These are phyloP conservation scores for Julus scandinavius DNA, from an alignment of 2,888 invertebrate genomes.

Conservation along the genomic window DNA sequence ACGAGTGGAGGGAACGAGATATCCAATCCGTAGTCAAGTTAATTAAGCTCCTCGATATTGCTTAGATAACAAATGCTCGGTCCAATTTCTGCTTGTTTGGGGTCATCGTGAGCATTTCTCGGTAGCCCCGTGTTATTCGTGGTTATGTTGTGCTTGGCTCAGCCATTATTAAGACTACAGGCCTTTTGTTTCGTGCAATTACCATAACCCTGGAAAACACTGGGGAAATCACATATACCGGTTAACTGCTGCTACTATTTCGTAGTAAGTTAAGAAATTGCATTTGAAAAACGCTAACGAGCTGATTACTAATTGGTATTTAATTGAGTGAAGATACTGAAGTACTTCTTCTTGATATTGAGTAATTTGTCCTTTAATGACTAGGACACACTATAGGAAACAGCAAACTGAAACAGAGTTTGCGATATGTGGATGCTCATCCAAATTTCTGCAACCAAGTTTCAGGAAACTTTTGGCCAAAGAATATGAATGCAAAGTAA, in stretches of 20 bases:
- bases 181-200: constrained; percentile 21
- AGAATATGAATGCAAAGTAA: too few species aligned
- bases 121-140: neutral
- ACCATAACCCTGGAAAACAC: neutral
- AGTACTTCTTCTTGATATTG: neutral
- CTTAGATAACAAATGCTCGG: constrained; percentile 16
- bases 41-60: constrained; percentile 36
- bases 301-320: neutral
- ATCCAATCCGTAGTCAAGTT: constrained; percentile 43
- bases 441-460: too few species aligned
- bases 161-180: constrained; percentile 1
- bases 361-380: neutral
- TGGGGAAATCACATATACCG: neutral
- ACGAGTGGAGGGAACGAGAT: neutral
- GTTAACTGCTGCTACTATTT: neutral
- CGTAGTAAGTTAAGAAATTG: neutral
- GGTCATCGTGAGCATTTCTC: constrained; percentile 11
- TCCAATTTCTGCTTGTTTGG: constrained; percentile 20
- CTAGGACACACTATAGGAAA: too few species aligned
- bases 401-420: too few species aligned
- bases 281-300: neutral
- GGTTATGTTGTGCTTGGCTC: neutral
- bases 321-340: too few species aligned
- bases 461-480: too few species aligned
- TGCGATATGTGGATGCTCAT: too few species aligned